Base-by-base conservation (phyloP, 2,888 invertebrate genomes). In the Leucania comma region DNA sequence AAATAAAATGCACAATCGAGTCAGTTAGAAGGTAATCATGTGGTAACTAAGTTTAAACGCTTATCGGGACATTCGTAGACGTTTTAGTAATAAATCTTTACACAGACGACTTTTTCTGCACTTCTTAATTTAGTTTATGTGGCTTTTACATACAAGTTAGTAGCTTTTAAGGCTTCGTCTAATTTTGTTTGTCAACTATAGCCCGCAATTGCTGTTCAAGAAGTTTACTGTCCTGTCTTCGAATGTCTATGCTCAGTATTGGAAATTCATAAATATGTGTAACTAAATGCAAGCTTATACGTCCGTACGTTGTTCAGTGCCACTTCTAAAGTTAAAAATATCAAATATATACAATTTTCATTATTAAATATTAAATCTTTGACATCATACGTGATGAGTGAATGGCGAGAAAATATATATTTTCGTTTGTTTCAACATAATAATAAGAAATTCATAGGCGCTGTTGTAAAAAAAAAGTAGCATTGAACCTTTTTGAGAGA, bases 261-360 rank as follows among this genome's bases (percentile, higher is more conserved):
- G 79, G 62, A 82, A 79, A 77, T 54, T 54, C n/a, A 78, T 65
- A 38, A 38, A 62, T 48, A 32, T 60, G 71, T 68, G 53, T 61
- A 69, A 72, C 62, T 84, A 83, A 83, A 84, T 84, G 80, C 81
- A 84, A 75, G 58, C 53, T 69, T 78, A 61, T 72, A 80, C 68
- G 65, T 75, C 61, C 46, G 26, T 75, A 69, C 26, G 65, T 83
- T 76, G 82, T 80, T 83, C 81, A 65, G 80, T 84, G 84, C 72
- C 79, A 81, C 70, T 53, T 79, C 70, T 75, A 81, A 74, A 83
- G 69, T 80, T 84, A 83, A 85, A 42, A 84, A 68, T 83, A 86
- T 83, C 75, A 85, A 79, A 83, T 89, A 89, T 88, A 87, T 86
- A 89, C 86, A 89, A 81, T 84, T 84, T 80, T 82, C 80, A 83